A percentile compares a stretch with the other conserved stretches of the same genome.
phyloP scores from a whole-genome alignment of 1,140 invertebrate species.

The Eupeodes corollae region DNA sequence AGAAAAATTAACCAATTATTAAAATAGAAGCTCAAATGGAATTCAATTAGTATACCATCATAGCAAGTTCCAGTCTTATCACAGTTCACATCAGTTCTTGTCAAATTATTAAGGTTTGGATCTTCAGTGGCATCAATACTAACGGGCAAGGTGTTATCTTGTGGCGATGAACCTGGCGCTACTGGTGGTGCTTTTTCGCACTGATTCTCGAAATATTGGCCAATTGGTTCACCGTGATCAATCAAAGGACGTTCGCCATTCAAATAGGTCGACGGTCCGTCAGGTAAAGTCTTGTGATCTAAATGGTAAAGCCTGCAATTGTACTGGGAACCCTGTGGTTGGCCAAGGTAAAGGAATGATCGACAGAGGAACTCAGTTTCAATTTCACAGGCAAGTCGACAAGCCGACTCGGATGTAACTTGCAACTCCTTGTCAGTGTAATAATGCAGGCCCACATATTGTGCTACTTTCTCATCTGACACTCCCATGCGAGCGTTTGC shows the following conservation, averaged over 20 bases:
- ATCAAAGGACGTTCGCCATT: constrained; percentile 80
- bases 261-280: constrained; percentile 80
- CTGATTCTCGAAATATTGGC: constrained; percentile 79
- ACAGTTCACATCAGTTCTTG: constrained; percentile 71
- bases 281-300: constrained; percentile 82
- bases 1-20: not conserved
- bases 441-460: constrained; percentile 82
- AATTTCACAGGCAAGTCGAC: constrained; percentile 77
- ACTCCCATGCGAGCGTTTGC: constrained; percentile 73
- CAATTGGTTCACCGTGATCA: constrained; percentile 79
- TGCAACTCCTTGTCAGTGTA: constrained; percentile 88
- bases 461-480: constrained; percentile 77
- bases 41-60: constrained; percentile 52
- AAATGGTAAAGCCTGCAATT: constrained; percentile 88
- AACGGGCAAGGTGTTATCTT: constrained; percentile 50
- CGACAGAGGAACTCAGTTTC: constrained; percentile 88
- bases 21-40: not conserved
- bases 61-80: constrained; percentile 91
- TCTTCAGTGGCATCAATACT: constrained; percentile 63
- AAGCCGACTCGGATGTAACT: constrained; percentile 72
- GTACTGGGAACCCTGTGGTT: constrained; percentile 61
- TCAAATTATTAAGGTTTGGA: constrained; percentile 54
- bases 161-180: constrained; percentile 23
- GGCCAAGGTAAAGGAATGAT: constrained; percentile 74
- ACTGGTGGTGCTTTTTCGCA: constrained; percentile 55